These are phyloP conservation scores for Cryptosula pallasiana DNA, from an alignment of 2,888 invertebrate species.

Conservation along the genomic window DNA sequence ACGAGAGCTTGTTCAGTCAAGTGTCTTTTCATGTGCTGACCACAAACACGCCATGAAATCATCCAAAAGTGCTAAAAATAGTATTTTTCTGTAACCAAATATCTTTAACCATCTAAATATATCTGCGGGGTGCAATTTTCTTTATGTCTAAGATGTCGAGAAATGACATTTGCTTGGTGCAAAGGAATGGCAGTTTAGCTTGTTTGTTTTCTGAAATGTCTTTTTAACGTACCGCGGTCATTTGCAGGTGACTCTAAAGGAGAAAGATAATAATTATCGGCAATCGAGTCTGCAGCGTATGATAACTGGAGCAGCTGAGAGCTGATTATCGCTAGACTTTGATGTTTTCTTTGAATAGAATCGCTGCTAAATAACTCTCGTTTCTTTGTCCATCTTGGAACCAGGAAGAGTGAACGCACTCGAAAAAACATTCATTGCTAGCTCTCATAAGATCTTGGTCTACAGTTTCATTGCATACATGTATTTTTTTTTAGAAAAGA, in stretches of 20 bases:
- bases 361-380: too few species aligned
- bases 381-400: too few species aligned
- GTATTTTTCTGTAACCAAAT: not conserved
- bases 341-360: too few species aligned
- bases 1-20: not conserved
- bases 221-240: not conserved
- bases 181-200: not conserved
- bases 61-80: constrained; percentile 5
- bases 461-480: too few species aligned
- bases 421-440: too few species aligned
- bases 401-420: too few species aligned
- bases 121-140: not conserved
- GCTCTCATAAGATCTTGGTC: too few species aligned
- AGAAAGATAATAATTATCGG: too few species aligned
- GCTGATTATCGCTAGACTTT: too few species aligned
- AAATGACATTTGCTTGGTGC: constrained; percentile 4
- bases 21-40: not conserved
- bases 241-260: too few species aligned
- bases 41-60: constrained; percentile 18
- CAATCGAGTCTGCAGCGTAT: too few species aligned
- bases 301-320: too few species aligned
- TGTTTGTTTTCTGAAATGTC: constrained; percentile 20
- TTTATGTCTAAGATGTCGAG: not conserved
- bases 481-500: constrained; percentile 32
- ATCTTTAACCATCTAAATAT: not conserved